Percentiles rank a stretch among this genome's conserved stretches.
Evolutionary conservation across 2,797 vertebrate species (phyloP).

Genomic region (Urophycis tenuis): DNA sequence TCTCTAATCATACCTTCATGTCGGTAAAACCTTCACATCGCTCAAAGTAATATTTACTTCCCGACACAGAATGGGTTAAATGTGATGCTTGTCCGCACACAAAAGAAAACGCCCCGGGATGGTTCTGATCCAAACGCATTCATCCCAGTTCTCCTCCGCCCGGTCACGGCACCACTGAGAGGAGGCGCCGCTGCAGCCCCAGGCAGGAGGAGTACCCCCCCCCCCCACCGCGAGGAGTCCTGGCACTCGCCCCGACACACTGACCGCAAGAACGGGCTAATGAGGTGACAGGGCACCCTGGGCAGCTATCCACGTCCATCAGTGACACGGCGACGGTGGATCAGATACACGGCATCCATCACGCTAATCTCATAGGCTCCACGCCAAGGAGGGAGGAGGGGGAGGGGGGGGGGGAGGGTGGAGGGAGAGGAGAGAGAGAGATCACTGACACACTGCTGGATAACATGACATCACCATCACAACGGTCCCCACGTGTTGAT

Average conservation of each 20-base stretch:
- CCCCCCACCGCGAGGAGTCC: conserved; percentile 2
- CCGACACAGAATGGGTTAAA: not conserved
- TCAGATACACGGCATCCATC: conserved; percentile 44
- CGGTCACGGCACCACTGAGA: not conserved
- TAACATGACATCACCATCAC: not conserved
- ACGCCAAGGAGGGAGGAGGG: not conserved
- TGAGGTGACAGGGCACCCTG: conserved; percentile 28
- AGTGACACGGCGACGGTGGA: conserved; percentile 30
- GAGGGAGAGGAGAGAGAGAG: not conserved
- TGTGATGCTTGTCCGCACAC: not conserved
- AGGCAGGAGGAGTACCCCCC: conserved; percentile 15
- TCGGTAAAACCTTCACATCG: too few species aligned
- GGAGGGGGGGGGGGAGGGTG: too few species aligned
- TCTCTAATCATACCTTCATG: not conserved
- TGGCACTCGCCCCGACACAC: conserved; percentile 13
- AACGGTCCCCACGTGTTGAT: not conserved
- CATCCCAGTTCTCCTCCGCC: not conserved
- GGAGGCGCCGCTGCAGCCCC: not conserved
- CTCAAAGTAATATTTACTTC: not conserved
- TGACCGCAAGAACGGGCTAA: conserved; percentile 28
- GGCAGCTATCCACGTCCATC: conserved; percentile 39
- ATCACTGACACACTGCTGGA: not conserved
- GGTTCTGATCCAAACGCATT: too few species aligned
- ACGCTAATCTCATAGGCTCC: conserved; percentile 9
- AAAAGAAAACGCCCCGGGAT: too few species aligned